Conservation (phyloP, 2,888 invertebrate species). For the Resseliella maxima region DNA sequence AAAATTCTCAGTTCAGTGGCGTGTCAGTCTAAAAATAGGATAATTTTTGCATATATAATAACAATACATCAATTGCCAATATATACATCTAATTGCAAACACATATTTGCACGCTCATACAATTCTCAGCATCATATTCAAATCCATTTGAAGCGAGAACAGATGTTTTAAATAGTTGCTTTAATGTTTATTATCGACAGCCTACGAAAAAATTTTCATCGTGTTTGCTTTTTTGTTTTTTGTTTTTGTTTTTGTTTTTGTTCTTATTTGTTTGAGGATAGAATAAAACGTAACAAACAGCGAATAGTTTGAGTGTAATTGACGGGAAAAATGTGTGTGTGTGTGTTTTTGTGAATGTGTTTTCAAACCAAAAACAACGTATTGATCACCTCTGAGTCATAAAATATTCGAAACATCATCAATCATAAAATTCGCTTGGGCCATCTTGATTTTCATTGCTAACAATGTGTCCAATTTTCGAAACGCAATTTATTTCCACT, state of each 20-base stretch:
- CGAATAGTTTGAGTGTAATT: background rate
- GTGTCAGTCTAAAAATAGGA: slow-evolving; percentile 18
- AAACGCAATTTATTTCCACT: background rate
- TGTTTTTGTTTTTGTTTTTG: background rate
- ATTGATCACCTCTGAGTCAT: slow-evolving; percentile 7
- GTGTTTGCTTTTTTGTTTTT: too few species aligned
- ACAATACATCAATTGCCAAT: background rate
- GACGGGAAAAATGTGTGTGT: background rate
- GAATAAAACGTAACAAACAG: background rate
- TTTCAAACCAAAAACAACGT: background rate
- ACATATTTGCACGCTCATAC: background rate
- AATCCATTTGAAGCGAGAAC: slow-evolving; percentile 7
- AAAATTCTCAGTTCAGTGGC: slow-evolving; percentile 17
- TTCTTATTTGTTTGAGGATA: background rate
- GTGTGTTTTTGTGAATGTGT: too few species aligned
- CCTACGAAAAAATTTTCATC: background rate
- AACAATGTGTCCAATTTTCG: background rate
- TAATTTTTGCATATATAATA: background rate
- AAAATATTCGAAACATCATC: slow-evolving; percentile 22
- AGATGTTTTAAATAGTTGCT: slow-evolving; percentile 45
- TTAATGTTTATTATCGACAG: slow-evolving; percentile 44
- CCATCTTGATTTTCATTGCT: background rate
- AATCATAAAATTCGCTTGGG: background rate
- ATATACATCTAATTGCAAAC: background rate
- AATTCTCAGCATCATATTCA: background rate